These are phyloP conservation scores for Mellilla xanthometata DNA, from an alignment of 2,888 invertebrate species.

Conservation along the genomic window DNA sequence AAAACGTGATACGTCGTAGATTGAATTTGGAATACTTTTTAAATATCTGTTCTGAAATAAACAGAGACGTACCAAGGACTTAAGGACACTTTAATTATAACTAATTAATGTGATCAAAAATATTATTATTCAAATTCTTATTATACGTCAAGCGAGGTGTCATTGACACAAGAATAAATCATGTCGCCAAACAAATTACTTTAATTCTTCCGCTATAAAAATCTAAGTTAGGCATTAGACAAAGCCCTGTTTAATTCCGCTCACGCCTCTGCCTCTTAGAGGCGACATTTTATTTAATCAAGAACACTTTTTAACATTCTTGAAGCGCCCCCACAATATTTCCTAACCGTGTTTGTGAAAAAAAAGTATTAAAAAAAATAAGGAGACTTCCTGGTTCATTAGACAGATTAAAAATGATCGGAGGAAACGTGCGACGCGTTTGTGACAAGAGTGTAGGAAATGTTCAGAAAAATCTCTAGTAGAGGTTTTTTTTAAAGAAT, in stretches of 20 bases:
- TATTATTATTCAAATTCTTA: too few relatives aligned
- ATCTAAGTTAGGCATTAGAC: constrained; percentile 25
- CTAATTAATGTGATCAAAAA: too few relatives aligned
- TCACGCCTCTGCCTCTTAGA: constrained; percentile 58
- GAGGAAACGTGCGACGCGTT: too few relatives aligned
- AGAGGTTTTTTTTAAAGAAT: too few relatives aligned
- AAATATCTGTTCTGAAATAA: too few relatives aligned
- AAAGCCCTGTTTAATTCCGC: constrained; percentile 48
- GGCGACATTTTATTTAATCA: constrained; percentile 79
- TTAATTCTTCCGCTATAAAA: constrained; percentile 36
- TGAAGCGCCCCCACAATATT: constrained; percentile 60
- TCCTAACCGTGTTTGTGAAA: constrained; percentile 37
- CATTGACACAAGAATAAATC: constrained; percentile 27
- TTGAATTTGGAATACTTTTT: too few relatives aligned
- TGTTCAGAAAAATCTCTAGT: too few relatives aligned
- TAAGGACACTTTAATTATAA: too few relatives aligned
- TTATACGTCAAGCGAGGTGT: constrained; percentile 16
- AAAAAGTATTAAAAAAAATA: constrained; percentile 42
- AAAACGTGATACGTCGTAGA: too few relatives aligned
- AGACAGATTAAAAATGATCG: constrained; percentile 9
- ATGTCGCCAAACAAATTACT: constrained; percentile 29
- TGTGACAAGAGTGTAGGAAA: too few relatives aligned
- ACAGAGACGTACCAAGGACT: too few relatives aligned
- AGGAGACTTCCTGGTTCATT: constrained; percentile 46
- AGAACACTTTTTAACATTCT: constrained; percentile 77